Base-by-base conservation (phyloP, 2,113 vertebrate species). In the Limanda limanda region DNA sequence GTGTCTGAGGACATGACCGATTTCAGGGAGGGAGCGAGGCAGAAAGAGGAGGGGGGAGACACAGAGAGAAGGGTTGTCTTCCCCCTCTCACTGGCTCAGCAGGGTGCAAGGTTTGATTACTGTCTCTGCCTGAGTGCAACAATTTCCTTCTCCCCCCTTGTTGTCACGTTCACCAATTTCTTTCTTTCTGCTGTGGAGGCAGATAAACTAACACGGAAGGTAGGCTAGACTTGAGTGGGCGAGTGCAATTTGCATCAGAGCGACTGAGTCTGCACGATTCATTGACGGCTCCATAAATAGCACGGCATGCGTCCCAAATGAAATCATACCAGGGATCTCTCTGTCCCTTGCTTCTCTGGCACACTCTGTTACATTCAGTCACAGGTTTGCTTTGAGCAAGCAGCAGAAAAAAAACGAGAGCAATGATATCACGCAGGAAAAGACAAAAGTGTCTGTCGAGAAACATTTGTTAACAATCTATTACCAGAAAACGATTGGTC, bases 201-300 rank as follows among this genome's bases (percentile, higher is more conserved):
- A 75, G 80, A 87, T 78, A 85, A 90, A 82, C 76, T 83, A 35
- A 70, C 85, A 92, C 73, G 70, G 78, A 81, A 87, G 76, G 77
- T 81, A 74, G 79, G 71, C 81, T 74, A 85, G 86, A 92, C 84
- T 76, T 72, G 81, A 85, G 83, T 88, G 90, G 88, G 89, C 21
- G 81, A 76, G 77, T 67, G 63, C 69, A 82, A 91, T 88, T 87
- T 87, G 74, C 81, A 91, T 87, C 82, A 89, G 54, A 79, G 83
- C 17, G 12, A 67, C 70, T 59, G 81, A 67, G 79, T 90, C 82
- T 85, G 83, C 89, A 91, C 78, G 81, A 90, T 84, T 91, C 79
- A 83, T 86, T 88, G 89, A 90, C 70, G 74, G 76, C 69, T 71
- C 80, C 74, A 79, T 76, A 87, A 87, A 90, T 86, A 86, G 74